Percentiles rank a stretch among this genome's conserved stretches.
phyloP scores from a whole-genome alignment of 2,113 vertebrate genomes.

The Euleptes europaea region DNA sequence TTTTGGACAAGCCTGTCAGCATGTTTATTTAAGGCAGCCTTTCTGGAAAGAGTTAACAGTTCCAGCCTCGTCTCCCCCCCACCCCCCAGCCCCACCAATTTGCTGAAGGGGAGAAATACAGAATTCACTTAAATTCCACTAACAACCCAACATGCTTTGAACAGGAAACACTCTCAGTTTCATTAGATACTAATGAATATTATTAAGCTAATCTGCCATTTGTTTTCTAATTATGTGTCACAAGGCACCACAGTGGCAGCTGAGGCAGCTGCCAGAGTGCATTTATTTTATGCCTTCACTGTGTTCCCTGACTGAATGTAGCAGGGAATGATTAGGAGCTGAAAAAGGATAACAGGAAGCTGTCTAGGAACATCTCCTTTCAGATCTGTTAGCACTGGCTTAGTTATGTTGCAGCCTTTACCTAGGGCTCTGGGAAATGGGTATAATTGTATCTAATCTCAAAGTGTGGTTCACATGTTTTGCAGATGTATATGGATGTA shows the following conservation, averaged over 20 bases:
- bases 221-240: conserved; percentile 83
- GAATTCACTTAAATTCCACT: conserved; percentile 75
- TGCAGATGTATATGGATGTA: neutral
- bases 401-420: conserved; percentile 26
- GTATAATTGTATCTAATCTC: neutral
- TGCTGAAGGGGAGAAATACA: conserved; percentile 56
- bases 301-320: conserved; percentile 52
- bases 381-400: conserved; percentile 23
- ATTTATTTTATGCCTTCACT: conserved; percentile 60
- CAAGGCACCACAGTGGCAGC: conserved; percentile 69
- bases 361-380: neutral
- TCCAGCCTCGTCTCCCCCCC: neutral
- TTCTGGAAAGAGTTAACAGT: conserved; percentile 45
- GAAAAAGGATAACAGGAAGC: conserved; percentile 21
- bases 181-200: conserved; percentile 83
- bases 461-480: neutral
- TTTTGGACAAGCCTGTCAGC: neutral
- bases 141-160: conserved; percentile 71
- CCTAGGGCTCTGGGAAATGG: conserved; percentile 8
- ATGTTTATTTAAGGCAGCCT: neutral
- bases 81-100: neutral
- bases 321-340: conserved; percentile 61
- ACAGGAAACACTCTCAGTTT: conserved; percentile 74
- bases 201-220: conserved; percentile 84
- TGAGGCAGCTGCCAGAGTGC: conserved; percentile 71